Base-by-base conservation (phyloP, 1,140 invertebrate genomes). In the Drosophila nikananu region DNA sequence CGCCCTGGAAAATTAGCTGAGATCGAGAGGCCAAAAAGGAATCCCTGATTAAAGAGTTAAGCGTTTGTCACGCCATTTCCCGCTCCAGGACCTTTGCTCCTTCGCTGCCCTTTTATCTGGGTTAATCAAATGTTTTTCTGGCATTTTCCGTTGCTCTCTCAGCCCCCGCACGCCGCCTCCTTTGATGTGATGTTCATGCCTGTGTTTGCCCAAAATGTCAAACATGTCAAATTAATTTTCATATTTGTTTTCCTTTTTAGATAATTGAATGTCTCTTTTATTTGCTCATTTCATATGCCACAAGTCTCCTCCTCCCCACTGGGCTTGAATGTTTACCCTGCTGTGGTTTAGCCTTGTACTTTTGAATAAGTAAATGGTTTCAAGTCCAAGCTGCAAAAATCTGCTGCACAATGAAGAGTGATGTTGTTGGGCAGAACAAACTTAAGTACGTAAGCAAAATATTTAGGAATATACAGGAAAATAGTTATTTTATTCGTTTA, bases 141-240 rank as follows among this genome's bases (percentile, higher is more conserved):
- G 58, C 73, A 72, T 81, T 64, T 51, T 67, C 51, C 67, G 61
- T 65, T 65, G 61, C 67, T 74, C 61, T 74, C 61, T 42, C 59
- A 44, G 44, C 13, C 37, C 74, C 23, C 37, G 13, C 55, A n/a
- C 21, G 35, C 57, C n/a, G n/a, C 61, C 66, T 58, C 23, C 73
- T 66, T 71, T 80, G 54, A 57, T 39, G 54, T 80, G 76, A 83
- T 78, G 79, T 71, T 54, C 58, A 71, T 81, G 51, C 78, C 30
- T 70, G 54, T 87, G 81, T 89, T 87, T 87, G 68, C 73, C 77
- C 77, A 77, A 68, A 89, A 83, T 87, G 84, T 87, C 83, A 89
- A 89, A 89, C 62, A 89, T 87, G 84, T 84, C 86, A 84, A 89
- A 87, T 87, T 87, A 87, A 89, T 87, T 89, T 89, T 68, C 81